Percentiles rank a stretch among this genome's conserved stretches.
Evolutionary conservation across 1,140 invertebrate genomes (phyloP).

Genomic region (Dinothrombium tinctorium): DNA sequence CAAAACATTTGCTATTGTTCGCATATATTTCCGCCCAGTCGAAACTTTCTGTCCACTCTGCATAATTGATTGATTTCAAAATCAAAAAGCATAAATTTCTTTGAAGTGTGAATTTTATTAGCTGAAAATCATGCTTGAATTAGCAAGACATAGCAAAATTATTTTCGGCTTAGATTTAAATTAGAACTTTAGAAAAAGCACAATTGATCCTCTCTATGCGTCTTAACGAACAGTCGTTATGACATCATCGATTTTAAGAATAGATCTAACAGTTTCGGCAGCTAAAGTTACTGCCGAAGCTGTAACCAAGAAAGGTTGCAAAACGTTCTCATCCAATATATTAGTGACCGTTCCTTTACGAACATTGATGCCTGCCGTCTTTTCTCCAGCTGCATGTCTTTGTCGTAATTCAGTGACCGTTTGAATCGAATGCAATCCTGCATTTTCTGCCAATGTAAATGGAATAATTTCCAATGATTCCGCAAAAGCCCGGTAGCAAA

Average conservation of each 20-base stretch:
- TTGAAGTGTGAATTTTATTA: too few species aligned
- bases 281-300: conserved; percentile 78
- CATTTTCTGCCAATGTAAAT: conserved; percentile 95
- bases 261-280: conserved; percentile 86
- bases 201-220: not conserved
- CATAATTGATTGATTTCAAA: not conserved
- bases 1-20: too few species aligned
- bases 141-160: too few species aligned
- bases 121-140: too few species aligned
- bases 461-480: conserved; percentile 92
- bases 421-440: conserved; percentile 87
- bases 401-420: conserved; percentile 92
- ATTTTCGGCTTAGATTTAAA: too few species aligned
- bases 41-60: not conserved
- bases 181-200: too few species aligned
- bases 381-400: conserved; percentile 60
- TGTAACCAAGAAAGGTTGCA: conserved; percentile 88
- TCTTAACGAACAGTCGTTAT: conserved; percentile 21
- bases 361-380: conserved; percentile 81
- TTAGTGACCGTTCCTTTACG: conserved; percentile 81
- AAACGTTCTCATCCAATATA: conserved; percentile 87
- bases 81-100: not conserved
- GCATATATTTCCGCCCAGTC: too few species aligned
- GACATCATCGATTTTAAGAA: conserved; percentile 99
- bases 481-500: conserved; percentile 74